phyloP scores from a whole-genome alignment of 2,888 invertebrate species.

The Hanleya hanleyi region DNA sequence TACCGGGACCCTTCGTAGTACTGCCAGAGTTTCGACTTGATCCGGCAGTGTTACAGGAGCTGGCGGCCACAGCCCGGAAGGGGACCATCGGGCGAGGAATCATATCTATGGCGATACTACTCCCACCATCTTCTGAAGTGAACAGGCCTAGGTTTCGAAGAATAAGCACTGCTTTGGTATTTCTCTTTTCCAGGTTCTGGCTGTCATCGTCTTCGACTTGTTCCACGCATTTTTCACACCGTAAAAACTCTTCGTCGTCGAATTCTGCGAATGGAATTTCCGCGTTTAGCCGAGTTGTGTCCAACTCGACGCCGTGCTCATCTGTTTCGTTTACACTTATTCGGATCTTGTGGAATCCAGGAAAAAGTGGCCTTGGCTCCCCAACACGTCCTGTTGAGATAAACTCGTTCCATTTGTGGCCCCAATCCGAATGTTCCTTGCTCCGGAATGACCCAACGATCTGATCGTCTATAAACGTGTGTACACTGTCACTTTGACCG shows the following conservation, averaged over 20 bases:
- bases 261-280: constrained; percentile 1
- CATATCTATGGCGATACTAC: not conserved
- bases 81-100: not conserved
- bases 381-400: constrained; percentile 25
- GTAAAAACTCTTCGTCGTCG: not conserved
- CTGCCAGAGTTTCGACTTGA: not conserved
- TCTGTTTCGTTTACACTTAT: constrained; percentile 4
- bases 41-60: not conserved
- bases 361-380: constrained; percentile 13
- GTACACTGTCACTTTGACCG: constrained; percentile 41
- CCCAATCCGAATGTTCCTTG: constrained; percentile 13
- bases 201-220: not conserved
- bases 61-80: not conserved
- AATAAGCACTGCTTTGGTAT: not conserved
- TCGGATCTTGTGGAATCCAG: constrained; percentile 7
- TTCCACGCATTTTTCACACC: not conserved
- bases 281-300: not conserved
- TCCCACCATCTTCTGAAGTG: not conserved
- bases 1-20: not conserved
- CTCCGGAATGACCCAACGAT: constrained; percentile 22
- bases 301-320: constrained; percentile 10
- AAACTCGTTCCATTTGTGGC: constrained; percentile 33
- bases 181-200: no score
- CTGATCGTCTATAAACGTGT: constrained; percentile 35
- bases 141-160: not conserved